Base-by-base conservation (phyloP, 1,140 invertebrate species). In the Caenorhabditis briggsae region DNA sequence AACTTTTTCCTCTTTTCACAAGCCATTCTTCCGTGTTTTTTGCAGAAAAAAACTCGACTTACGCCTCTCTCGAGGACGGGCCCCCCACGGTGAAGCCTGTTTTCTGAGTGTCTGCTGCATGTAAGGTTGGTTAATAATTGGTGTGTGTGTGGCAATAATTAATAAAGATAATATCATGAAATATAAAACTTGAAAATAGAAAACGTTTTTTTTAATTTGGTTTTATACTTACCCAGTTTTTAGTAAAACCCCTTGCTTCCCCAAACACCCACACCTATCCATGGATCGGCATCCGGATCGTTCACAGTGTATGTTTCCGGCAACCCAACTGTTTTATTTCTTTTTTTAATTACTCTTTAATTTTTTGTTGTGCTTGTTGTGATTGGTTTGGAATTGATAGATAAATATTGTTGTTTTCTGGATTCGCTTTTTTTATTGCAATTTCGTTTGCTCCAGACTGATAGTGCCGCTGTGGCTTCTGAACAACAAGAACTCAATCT, bases 31-130 rank as follows among this genome's bases (percentile, higher is more conserved):
- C 20, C 46, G 20, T 48, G 46, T 78, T 78, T 78, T 78, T 78
- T 78, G 70, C 70, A 78, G 70, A 78, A 46, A n/a, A 78, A 65
- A 78, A 78, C 33, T 78, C 70, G 43, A 78, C 46, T 78, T n/a
- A 78, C 70, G 46, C 70, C 70, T 50, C 70, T 33, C 33, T 33
- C 33, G 33, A 46, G 50, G 70, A 78, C 70, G 12, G 46, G 70
- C 70, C 33, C 33, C 33, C 33, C 33, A 33, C 70, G 43, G 46
- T 23, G 70, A 78, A 78, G 70, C 46, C 70, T 78, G 70, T 78
- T 78, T 78, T 78, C 23, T n/a, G 70, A 78, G 70, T 78, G 70
- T 53, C 70, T 46, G 33, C 70, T 78, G 70, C 70, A 78, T 78
- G 70, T 78, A 78, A 50, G 70, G 70, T 78, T 78, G 70, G 70